Conservation (phyloP, 2,888 invertebrate genomes). For the Tenodera sinensis region DNA sequence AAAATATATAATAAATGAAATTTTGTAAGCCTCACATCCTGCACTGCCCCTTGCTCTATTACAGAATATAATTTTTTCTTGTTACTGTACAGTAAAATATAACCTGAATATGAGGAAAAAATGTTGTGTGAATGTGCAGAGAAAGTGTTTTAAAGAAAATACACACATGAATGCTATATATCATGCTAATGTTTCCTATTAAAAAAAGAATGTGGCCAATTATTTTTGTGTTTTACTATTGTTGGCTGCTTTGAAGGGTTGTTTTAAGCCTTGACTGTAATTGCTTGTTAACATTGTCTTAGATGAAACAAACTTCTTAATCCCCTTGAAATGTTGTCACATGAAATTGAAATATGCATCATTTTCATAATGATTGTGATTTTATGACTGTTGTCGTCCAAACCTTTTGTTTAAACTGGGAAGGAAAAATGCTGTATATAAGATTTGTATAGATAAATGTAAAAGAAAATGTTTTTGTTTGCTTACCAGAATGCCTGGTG, state of each 20-base stretch:
- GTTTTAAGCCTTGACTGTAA: neutral
- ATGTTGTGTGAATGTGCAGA: conserved; percentile 12
- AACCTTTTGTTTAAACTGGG: neutral
- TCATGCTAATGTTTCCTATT: conserved; percentile 28
- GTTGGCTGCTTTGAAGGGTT: conserved; percentile 4
- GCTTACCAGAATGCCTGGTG: neutral
- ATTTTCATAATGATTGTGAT: neutral
- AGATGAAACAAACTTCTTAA: neutral
- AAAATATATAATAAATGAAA: conserved; percentile 24
- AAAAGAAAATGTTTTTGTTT: neutral
- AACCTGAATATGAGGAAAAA: conserved; percentile 27
- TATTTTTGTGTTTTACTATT: neutral
- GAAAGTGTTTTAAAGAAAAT: neutral
- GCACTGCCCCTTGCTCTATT: conserved; percentile 32
- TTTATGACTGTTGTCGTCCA: neutral
- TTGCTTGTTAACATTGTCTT: conserved; percentile 11
- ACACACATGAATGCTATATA: conserved; percentile 24
- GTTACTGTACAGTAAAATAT: conserved; percentile 33
- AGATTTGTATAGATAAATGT: conserved; percentile 3
- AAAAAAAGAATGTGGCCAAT: conserved; percentile 1
- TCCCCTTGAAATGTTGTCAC: neutral
- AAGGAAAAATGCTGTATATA: neutral
- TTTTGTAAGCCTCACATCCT: conserved; percentile 32
- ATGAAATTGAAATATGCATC: neutral
- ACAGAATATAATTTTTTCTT: conserved; percentile 32